Evolutionary conservation across 2,888 invertebrate species (phyloP).

Genomic region (Lathronympha strigana): DNA sequence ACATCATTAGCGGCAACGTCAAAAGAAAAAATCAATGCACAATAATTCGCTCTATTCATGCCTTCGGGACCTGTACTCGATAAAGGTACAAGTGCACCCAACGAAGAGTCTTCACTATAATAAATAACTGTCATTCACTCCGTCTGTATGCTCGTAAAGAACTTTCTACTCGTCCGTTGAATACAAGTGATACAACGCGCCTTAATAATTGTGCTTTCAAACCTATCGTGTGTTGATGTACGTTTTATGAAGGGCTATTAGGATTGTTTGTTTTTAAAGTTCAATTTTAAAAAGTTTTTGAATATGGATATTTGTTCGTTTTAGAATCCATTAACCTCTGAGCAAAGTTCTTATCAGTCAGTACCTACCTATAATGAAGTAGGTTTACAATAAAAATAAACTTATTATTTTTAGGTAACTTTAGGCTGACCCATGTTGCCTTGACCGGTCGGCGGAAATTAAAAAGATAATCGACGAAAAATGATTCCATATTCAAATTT

Average conservation of each 20-base stretch:
- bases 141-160: conserved; percentile 56
- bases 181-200: conserved; percentile 44
- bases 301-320: too few relatives aligned
- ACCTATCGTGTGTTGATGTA: conserved; percentile 45
- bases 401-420: neutral
- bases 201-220: conserved; percentile 53
- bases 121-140: conserved; percentile 61
- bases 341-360: too few relatives aligned
- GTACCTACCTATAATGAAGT: too few relatives aligned
- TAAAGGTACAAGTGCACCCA: conserved; percentile 45
- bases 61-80: conserved; percentile 39
- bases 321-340: too few relatives aligned
- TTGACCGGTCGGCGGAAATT: conserved; percentile 31
- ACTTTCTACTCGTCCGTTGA: conserved; percentile 64
- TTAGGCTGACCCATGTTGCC: conserved; percentile 9
- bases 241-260: conserved; percentile 22
- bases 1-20: conserved; percentile 35
- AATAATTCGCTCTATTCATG: conserved; percentile 42
- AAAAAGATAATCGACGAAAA: conserved; percentile 21
- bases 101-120: conserved; percentile 48
- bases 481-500: conserved; percentile 32
- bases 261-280: too few relatives aligned
- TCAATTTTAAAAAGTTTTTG: too few relatives aligned
- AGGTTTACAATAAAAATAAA: neutral
- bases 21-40: conserved; percentile 36